Percentiles rank a stretch among this genome's conserved stretches.
phyloP scores from a whole-genome alignment of 2,888 invertebrate species.

The Chelonus formosanus region DNA sequence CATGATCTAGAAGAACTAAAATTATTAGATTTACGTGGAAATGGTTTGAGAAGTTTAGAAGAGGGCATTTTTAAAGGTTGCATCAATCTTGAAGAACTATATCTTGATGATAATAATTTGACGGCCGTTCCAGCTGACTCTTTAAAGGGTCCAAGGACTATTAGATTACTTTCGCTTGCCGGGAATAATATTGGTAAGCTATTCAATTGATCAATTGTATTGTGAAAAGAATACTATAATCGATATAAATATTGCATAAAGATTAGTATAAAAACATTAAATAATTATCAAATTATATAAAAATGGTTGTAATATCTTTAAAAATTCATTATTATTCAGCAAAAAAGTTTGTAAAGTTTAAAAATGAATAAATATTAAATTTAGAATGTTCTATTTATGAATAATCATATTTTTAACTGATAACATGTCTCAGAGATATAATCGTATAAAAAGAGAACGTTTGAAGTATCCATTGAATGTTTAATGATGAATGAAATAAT shows the following conservation, averaged over 20 bases:
- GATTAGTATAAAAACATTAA: no score
- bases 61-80: conserved; percentile 89
- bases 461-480: no score
- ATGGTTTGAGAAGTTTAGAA: conserved; percentile 83
- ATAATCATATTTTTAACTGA: no score
- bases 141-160: conserved; percentile 80
- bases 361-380: neutral
- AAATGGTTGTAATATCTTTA: no score
- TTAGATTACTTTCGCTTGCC: conserved; percentile 78
- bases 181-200: conserved; percentile 81
- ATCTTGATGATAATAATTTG: conserved; percentile 83
- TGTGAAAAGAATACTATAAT: conserved; percentile 4
- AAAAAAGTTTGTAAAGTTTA: neutral
- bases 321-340: no score
- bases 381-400: no score
- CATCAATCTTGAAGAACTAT: conserved; percentile 79
- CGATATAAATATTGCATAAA: no score
- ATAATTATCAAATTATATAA: no score
- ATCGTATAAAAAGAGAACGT: no score
- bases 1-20: conserved; percentile 78
- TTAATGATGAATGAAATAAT: no score
- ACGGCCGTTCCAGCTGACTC: conserved; percentile 79
- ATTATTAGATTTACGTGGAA: conserved; percentile 81
- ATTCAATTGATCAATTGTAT: conserved; percentile 1
- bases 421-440: no score